Base-by-base conservation (phyloP, 2,888 invertebrate genomes). In the Caenorhabditis sp. region DNA sequence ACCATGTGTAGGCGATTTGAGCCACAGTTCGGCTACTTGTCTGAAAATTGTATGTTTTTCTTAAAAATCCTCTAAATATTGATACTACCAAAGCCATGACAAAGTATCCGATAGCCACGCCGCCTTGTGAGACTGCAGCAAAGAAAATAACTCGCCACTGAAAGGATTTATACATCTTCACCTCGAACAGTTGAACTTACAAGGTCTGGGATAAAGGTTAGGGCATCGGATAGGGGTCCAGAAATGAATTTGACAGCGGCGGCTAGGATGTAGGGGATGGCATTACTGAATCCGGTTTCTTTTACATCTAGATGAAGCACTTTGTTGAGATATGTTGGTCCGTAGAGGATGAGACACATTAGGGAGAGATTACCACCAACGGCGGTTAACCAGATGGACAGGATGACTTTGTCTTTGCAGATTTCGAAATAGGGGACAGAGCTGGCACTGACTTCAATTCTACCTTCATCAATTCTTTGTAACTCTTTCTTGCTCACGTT, bases 1-100 rank as follows among this genome's bases (percentile, higher is more conserved):
- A 76, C 3, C 64, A 60, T 0, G 84, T 83, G 66, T 82, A 84
- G 62, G 76, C 80, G 2, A 81, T 60, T 74, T 83, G 83, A 5
- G 78, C 82, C 36, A 75, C 53, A 5, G 72, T 25, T 17, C 74
- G 63, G n/a, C 43, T 58, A n/a, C 57, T 50, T 17, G 82, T 77
- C 68, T 72, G 56, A 3, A 72, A 67, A 23, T 5, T 1, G 23
- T 0, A 20, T 26, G 1, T 4, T 3, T 26, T 21, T 56, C 21
- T 53, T 2, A 53, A 21, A 53, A 8, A 21, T 23, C 20, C 10
- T n/a, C 21, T 36, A 8, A 53, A 23, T 23, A 23, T 23, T 4
- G 5, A 8, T 12, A 57, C 20, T 43, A 73, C 73, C 69, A 70
- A 63, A 14, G 74, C 66, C 74, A 74, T 74, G 8, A 70, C 67